These are phyloP conservation scores for Hoplostethus atlanticus DNA, from an alignment of 2,797 vertebrate genomes.

Conservation along the genomic window DNA sequence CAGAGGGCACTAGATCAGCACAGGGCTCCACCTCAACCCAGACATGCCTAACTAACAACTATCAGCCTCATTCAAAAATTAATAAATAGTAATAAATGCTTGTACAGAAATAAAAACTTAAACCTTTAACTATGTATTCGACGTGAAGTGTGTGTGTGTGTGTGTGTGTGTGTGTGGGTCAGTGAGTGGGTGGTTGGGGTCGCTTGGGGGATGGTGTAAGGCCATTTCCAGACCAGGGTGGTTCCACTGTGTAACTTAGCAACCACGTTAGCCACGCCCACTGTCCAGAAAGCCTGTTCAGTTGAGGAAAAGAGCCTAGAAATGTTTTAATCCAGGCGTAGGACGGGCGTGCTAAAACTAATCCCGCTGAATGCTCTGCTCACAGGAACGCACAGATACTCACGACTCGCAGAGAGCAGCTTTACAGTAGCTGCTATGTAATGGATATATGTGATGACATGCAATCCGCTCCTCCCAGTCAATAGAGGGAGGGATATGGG, in stretches of 20 bases:
- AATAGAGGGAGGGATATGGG: conserved; percentile 38
- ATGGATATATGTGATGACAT: conserved; percentile 69
- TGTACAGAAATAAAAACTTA: conserved; percentile 33
- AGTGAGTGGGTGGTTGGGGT: neutral
- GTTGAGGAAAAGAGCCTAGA: conserved; percentile 66
- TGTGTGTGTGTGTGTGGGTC: neutral
- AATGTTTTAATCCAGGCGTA: conserved; percentile 78
- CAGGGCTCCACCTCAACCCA: conserved; percentile 10
- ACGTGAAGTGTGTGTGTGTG: conserved; percentile 13
- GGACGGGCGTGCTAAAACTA: conserved; percentile 68
- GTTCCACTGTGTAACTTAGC: conserved; percentile 27
- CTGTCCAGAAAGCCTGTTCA: conserved; percentile 41
- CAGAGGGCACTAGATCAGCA: conserved; percentile 24
- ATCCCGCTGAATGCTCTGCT: conserved; percentile 74
- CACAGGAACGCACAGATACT: conserved; percentile 56
- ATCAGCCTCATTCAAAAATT: neutral
- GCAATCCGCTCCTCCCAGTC: conserved; percentile 32
- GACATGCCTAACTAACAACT: conserved; percentile 32
- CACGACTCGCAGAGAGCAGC: conserved; percentile 45
- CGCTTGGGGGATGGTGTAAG: neutral
- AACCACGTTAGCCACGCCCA: conserved; percentile 37
- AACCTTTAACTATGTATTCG: neutral
- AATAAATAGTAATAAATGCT: neutral
- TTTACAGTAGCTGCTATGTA: conserved; percentile 56
- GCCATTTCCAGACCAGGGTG: neutral